Base-by-base conservation (phyloP, 2,888 invertebrate genomes). In the Anarsia innoxiella region DNA sequence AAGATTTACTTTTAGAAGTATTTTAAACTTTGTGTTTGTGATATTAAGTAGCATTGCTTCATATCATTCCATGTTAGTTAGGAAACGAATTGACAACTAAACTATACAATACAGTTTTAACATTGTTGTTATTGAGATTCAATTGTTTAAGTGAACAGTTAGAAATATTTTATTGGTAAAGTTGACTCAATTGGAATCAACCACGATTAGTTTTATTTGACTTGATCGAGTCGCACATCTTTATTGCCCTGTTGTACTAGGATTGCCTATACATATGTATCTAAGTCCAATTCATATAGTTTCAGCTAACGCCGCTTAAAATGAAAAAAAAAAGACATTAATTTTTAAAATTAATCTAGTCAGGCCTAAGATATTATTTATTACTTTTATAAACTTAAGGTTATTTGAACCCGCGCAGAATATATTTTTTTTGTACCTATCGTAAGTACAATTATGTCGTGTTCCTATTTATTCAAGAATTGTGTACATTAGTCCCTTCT, bases 1-100 rank as follows among this genome's bases (percentile, higher is more conserved):
- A 2, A 12, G 25, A 3, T 27, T 27, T 27, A 12, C 2, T 2
- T 27, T 12, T 27, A 11, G 5, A 27, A 11, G 3, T 2, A 12
- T 5, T 12, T 27, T 11, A 3, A 12, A 2, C 12, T 2, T 4
- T 12, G 12, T 27, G 2, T 27, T 11, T 27, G 12, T 27, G 2
- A 2, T 27, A 12, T 12, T 27, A 12, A 11, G 3, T 12, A 2
- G 27, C 12, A 4, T 25, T 25, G 31, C 31, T 32, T 32, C 31
- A 33, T 33, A 15, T 26, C 33, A 33, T 26, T 33, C 15, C 14
- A 15, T 13, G 14, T 27, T 33, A 33, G 33, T 25, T 33, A 33
- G 33, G 33, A 10, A 33, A 33, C 26, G 11, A 33, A 33, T 33
- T 33, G 27, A 27, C 27, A 3, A 2, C 2, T 5, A n/a, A 27